phyloP scores from a whole-genome alignment of 1,140 invertebrate genomes.

The Saccostrea cuccullata region DNA sequence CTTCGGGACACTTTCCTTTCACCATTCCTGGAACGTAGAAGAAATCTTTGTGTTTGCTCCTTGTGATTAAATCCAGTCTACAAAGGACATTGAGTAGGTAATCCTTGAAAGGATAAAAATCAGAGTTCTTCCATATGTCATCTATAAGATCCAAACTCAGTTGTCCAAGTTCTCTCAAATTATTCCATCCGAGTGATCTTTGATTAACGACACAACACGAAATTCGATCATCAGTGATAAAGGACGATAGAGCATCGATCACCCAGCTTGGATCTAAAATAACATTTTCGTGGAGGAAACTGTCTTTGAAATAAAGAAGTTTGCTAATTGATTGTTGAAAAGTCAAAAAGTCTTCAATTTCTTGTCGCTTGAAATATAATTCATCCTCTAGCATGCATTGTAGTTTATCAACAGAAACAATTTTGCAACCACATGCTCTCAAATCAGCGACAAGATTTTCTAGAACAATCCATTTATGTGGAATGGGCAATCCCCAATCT shows the following conservation, averaged over 20 bases:
- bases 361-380: conserved; percentile 1
- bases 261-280: conserved; percentile 33
- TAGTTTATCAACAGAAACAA: conserved; percentile 16
- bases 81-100: neutral
- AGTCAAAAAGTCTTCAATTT: conserved; percentile 2
- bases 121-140: neutral
- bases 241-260: conserved; percentile 8
- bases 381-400: neutral
- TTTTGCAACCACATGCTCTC: conserved; percentile 8
- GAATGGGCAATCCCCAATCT: conserved; percentile 13
- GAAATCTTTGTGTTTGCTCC: neutral
- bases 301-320: conserved; percentile 28
- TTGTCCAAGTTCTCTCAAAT: neutral
- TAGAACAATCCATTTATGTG: conserved; percentile 23
- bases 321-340: conserved; percentile 24
- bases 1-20: neutral
- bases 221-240: neutral
- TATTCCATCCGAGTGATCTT: neutral
- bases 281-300: neutral
- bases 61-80: conserved; percentile 29
- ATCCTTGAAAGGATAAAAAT: conserved; percentile 7
- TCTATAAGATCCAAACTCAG: neutral
- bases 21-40: conserved; percentile 36
- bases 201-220: neutral
- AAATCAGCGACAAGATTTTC: conserved; percentile 13